Base-by-base conservation (phyloP, 2,797 vertebrate genomes). In the Sebastes nivosus region DNA sequence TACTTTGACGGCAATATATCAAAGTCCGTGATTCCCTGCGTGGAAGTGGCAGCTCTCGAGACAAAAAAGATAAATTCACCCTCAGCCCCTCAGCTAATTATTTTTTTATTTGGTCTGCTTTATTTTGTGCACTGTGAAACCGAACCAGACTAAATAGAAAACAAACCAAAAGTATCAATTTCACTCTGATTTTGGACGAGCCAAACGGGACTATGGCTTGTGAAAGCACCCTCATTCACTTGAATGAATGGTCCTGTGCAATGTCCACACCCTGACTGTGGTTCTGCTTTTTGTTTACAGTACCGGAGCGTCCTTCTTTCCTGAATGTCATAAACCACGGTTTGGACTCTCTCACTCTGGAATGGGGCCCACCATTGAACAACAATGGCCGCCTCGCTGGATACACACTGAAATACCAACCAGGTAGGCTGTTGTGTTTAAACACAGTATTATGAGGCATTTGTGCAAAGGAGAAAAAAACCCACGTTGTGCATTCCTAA, bases 351-450 rank as follows among this genome's bases (percentile, higher is more conserved):
- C 90, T 99, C 83, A 97, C 96, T 58, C 90, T 99, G 89, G 95
- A 97, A 87, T 99, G 98, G 98, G 96, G 95, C 18, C 96, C 96
- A 18, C 98, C 98, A 8, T 32, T 83, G 32, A 95, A 94, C 78
- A 96, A 95, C 30, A 98, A 99, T 83, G 98, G 98, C 27, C 90
- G 96, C 79, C 95, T 99, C n/a, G 95, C 90, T 22, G 97, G 97
- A 25, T 99, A 98, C 89, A 96, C 93, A 42, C 93, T 99, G 72
- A 97, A 95, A 93, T 99, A 97, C 88, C 98, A 99, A 83, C 96
- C 97, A 92, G 97, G 98, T 99, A 94, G 94, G 30, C 9, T 46
- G 4, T 27, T 36, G 22, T 36, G 8, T 52, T 63, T 11, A n/a
- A 6, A 6, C 11, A 46, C 32, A 34, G 4, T 20, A 8, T 52